Conservation (phyloP, 2,797 vertebrate genomes). For the Synaphobranchus kaupii region DNA sequence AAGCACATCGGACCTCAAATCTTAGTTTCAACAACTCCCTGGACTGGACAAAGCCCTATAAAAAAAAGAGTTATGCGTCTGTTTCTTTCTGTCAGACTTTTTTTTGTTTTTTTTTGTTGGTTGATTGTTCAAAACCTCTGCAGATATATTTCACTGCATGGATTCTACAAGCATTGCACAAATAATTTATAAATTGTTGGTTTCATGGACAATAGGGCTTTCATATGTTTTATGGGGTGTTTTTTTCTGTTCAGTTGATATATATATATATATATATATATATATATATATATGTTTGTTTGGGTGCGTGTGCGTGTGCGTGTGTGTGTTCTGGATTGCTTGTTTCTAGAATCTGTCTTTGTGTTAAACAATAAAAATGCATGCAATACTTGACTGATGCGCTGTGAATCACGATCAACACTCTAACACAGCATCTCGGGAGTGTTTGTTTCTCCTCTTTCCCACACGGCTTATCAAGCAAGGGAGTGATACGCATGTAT, state of each 20-base stretch:
- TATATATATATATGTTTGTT: too few relatives aligned
- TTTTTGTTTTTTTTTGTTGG: background rate
- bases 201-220: background rate
- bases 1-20: background rate
- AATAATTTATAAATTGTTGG: background rate
- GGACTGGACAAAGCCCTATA: background rate
- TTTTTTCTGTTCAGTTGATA: background rate
- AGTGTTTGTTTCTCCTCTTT: background rate
- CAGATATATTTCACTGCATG: background rate
- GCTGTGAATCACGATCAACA: background rate
- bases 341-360: background rate
- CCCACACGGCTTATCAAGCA: background rate
- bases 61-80: background rate
- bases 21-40: background rate
- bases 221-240: background rate
- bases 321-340: background rate
- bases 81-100: background rate
- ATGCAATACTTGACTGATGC: background rate
- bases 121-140: background rate
- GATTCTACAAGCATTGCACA: background rate
- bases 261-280: too few relatives aligned
- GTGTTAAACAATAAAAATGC: background rate
- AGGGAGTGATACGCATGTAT: background rate
- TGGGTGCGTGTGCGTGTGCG: too few relatives aligned
- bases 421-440: background rate